phyloP scores from a whole-genome alignment of 2,113 vertebrate genomes.

The Tragulus kanchil region DNA sequence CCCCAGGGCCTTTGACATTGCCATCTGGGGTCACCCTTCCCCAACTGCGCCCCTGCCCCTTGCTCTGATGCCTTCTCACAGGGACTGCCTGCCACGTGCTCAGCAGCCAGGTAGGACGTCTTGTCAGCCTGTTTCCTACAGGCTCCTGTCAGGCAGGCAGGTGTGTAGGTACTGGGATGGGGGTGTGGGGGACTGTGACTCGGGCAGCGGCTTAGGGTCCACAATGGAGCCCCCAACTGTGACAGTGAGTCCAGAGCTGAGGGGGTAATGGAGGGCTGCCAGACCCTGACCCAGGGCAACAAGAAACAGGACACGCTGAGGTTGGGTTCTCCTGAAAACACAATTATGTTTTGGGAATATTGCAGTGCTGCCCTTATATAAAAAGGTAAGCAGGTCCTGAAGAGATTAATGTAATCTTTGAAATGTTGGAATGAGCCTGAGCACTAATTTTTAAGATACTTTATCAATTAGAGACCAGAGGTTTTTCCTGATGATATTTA shows the following conservation, averaged over 20 bases:
- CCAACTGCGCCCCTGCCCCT: background rate
- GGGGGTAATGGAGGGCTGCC: background rate
- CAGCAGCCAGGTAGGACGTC: background rate
- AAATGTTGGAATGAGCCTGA: conserved; percentile 55
- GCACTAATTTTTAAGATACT: conserved; percentile 57
- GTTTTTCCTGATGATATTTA: conserved; percentile 87
- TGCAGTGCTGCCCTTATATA: conserved; percentile 17
- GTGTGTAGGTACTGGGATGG: too few species aligned
- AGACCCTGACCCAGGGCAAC: background rate
- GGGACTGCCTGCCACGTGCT: background rate
- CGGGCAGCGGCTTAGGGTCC: background rate
- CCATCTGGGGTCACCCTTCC: background rate
- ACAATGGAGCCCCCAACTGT: background rate
- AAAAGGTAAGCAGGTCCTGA: conserved; percentile 56
- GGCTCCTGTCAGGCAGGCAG: background rate
- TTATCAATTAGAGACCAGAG: conserved; percentile 80
- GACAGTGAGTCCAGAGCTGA: background rate
- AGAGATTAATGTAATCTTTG: conserved; percentile 41
- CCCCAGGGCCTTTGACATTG: background rate
- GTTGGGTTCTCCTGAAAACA: background rate
- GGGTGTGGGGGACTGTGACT: background rate
- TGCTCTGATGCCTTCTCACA: background rate
- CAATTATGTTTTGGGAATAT: background rate
- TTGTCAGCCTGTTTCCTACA: background rate
- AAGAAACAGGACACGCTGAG: background rate